Conservation (phyloP, 2,888 invertebrate species). For the Mythimna loreyi region DNA sequence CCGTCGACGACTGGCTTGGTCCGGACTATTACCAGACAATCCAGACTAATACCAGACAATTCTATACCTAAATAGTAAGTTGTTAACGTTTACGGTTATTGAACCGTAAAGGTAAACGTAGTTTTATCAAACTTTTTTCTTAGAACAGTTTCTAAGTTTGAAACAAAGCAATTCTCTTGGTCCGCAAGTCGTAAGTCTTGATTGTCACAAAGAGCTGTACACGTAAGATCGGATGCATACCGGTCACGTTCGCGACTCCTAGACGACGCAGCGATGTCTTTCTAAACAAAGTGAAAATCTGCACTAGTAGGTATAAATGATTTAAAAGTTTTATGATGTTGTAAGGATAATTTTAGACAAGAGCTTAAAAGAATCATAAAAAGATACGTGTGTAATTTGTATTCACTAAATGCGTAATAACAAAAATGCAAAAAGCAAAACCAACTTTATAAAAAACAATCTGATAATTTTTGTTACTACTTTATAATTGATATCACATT, state of each 20-base stretch:
- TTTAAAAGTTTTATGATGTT: neutral
- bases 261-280: slow-evolving; percentile 11
- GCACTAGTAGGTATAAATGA: neutral
- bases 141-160: neutral
- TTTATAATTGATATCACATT: too few species aligned
- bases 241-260: slow-evolving; percentile 51
- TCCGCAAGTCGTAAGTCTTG: slow-evolving; percentile 39
- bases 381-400: too few species aligned
- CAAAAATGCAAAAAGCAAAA: too few species aligned
- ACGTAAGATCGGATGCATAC: slow-evolving; percentile 45
- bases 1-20: too few species aligned
- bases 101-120: neutral
- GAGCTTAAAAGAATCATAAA: too few species aligned
- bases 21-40: too few species aligned
- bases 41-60: too few species aligned
- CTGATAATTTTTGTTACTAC: too few species aligned
- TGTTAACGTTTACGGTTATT: too few species aligned
- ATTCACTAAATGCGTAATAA: too few species aligned
- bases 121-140: neutral
- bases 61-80: too few species aligned
- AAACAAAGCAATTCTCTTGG: slow-evolving; percentile 31
- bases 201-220: slow-evolving; percentile 43
- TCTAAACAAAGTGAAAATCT: slow-evolving; percentile 45
- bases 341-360: neutral
- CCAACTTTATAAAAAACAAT: too few species aligned